These are phyloP conservation scores for Pecten maximus DNA, from an alignment of 2,888 invertebrate genomes.

Conservation along the genomic window DNA sequence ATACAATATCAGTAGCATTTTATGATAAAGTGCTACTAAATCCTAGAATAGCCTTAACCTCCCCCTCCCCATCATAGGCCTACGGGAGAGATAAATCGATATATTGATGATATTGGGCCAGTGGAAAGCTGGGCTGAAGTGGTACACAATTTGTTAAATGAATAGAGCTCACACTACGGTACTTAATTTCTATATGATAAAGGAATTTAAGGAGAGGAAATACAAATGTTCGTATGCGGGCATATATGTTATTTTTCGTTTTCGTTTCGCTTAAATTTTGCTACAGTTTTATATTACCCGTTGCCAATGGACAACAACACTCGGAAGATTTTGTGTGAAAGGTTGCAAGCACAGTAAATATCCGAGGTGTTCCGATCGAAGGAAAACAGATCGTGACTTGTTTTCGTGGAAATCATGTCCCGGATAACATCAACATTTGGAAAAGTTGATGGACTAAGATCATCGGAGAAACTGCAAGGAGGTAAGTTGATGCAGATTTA, in stretches of 20 bases:
- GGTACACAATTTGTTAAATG: neutral
- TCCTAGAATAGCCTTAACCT: no score
- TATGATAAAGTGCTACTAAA: no score
- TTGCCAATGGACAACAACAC: slow-evolving; percentile 7
- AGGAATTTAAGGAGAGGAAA: no score
- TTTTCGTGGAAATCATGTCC: slow-evolving; percentile 57
- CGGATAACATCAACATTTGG: slow-evolving; percentile 62
- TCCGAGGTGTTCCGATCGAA: neutral
- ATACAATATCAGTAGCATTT: no score
- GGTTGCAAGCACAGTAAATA: neutral
- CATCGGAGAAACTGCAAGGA: slow-evolving; percentile 60
- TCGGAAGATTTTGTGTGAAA: neutral
- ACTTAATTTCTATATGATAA: no score
- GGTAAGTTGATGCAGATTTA: slow-evolving; percentile 55
- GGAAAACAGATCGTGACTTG: neutral
- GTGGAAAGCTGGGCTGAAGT: neutral
- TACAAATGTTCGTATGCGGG: no score
- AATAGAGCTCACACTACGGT: no score
- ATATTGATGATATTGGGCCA: neutral
- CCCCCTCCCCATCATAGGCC: no score
- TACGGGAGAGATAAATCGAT: no score
- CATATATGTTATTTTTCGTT: no score
- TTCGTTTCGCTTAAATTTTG: neutral
- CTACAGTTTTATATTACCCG: neutral
- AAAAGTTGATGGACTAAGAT: slow-evolving; percentile 53